Conservation (phyloP, 2,113 vertebrate species). For the Murina feae region DNA sequence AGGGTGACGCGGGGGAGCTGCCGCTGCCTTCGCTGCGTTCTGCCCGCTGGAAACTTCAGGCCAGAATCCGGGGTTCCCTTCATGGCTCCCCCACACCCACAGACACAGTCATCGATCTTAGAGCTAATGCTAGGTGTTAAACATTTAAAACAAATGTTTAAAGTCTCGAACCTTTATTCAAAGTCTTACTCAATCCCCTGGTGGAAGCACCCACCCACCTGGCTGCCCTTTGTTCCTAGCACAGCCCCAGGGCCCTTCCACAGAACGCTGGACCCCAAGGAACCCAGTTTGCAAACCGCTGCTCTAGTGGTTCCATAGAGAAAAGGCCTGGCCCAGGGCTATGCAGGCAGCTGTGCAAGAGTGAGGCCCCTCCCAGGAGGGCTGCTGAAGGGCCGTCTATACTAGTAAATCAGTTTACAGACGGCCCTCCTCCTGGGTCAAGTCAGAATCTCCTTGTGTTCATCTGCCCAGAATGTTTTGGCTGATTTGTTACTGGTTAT, state of each 20-base stretch:
- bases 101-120: not conserved
- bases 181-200: not conserved
- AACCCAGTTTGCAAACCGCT: not conserved
- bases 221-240: not conserved
- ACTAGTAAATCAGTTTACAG: no score
- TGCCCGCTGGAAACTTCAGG: not conserved
- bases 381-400: not conserved
- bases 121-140: not conserved
- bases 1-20: rapidly evolving
- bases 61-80: not conserved
- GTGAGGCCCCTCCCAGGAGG: not conserved
- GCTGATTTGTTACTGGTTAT: not conserved
- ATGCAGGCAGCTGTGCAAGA: not conserved
- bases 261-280: not conserved
- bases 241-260: not conserved
- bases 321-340: not conserved
- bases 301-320: not conserved
- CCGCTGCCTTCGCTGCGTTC: not conserved
- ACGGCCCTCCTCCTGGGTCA: not conserved
- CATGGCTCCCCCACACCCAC: not conserved
- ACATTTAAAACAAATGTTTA: not conserved
- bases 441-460: not conserved
- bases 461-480: not conserved
- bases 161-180: not conserved
- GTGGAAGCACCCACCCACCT: not conserved